These are phyloP conservation scores for Dione vanillae DNA, from an alignment of 2,888 invertebrate genomes.

Conservation along the genomic window DNA sequence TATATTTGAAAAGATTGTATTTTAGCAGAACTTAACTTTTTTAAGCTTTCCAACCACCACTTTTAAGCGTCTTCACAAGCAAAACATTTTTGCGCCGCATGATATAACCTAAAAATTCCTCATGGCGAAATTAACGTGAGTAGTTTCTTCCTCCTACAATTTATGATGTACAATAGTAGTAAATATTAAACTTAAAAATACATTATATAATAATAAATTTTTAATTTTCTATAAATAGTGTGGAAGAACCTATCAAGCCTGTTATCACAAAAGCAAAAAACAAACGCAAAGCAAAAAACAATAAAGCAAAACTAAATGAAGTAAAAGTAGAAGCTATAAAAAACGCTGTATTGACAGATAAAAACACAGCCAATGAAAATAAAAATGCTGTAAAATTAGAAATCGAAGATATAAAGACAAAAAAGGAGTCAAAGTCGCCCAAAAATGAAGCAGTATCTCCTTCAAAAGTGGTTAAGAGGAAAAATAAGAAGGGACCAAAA, in stretches of 20 bases:
- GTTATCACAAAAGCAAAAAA: constrained; percentile 15
- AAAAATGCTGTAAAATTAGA: constrained; percentile 3
- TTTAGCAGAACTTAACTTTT: neutral
- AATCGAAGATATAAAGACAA: neutral
- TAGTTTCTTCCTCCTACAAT: neutral
- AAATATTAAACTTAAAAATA: neutral
- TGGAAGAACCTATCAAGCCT: constrained; percentile 11
- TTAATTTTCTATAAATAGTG: neutral
- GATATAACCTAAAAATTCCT: constrained; percentile 43
- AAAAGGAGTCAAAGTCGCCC: neutral
- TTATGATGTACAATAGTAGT: neutral
- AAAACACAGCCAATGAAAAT: neutral
- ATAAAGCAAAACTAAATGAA: constrained; percentile 9
- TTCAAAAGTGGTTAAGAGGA: neutral
- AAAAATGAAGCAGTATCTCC: neutral
- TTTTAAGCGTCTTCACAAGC: neutral
- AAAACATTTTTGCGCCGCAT: constrained; percentile 21
- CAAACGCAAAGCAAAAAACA: constrained; percentile 17
- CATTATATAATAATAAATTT: neutral
- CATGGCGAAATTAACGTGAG: constrained; percentile 43
- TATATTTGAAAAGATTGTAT: neutral
- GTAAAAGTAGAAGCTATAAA: constrained; percentile 9
- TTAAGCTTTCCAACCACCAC: neutral
- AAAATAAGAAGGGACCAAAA: neutral
- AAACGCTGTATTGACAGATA: neutral